These are phyloP conservation scores for Tineola bisselliella DNA, from an alignment of 2,888 invertebrate species.

Conservation along the genomic window DNA sequence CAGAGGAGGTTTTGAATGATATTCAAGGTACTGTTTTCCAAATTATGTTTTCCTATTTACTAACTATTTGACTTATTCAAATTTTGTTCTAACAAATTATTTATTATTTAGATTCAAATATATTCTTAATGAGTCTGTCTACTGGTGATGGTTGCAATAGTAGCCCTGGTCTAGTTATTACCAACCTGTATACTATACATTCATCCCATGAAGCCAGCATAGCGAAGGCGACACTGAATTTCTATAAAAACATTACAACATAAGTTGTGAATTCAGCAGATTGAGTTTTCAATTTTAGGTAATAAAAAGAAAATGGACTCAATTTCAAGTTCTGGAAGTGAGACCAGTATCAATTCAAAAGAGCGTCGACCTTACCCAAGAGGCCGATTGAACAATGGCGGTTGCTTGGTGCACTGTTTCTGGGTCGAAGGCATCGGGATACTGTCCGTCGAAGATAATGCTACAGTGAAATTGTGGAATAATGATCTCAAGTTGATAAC, in stretches of 20 bases:
- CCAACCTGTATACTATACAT: too few species aligned
- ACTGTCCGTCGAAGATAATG: conserved; percentile 48
- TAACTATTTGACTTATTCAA: not conserved
- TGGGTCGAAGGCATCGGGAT: conserved; percentile 38
- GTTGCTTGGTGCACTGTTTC: conserved; percentile 43
- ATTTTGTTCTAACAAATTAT: too few species aligned
- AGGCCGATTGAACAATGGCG: conserved; percentile 30
- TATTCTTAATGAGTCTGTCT: too few species aligned
- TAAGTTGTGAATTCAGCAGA: too few species aligned
- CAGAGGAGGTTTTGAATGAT: conserved; percentile 56
- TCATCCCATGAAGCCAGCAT: too few species aligned
- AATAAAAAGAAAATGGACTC: conserved; percentile 35
- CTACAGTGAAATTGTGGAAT: conserved; percentile 51
- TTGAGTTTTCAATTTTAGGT: conserved; percentile 25
- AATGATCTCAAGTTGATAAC: conserved; percentile 31
- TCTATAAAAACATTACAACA: too few species aligned
- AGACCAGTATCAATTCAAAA: conserved; percentile 35
- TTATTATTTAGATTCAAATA: too few species aligned
- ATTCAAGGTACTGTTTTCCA: conserved; percentile 34
- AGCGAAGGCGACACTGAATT: too few species aligned
- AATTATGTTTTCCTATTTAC: too few species aligned
- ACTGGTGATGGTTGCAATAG: too few species aligned
- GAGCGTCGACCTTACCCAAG: conserved; percentile 37
- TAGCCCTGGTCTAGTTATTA: too few species aligned
- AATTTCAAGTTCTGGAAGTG: conserved; percentile 40